Evolutionary conservation across 2,797 vertebrate species (phyloP).

Genomic region (Alectoris magna): DNA sequence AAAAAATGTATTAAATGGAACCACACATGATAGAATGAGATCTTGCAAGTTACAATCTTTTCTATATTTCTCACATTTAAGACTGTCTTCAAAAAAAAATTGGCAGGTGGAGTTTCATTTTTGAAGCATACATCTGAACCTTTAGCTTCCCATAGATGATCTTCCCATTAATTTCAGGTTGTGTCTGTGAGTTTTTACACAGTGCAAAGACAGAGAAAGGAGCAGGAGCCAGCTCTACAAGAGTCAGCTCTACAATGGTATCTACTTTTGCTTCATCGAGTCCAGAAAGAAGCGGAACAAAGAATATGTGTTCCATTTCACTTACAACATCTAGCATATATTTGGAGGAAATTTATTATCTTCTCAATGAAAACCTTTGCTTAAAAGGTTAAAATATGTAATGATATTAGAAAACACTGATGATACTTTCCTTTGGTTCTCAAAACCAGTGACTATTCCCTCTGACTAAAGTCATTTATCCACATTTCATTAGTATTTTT

Average conservation of each 20-base stretch:
- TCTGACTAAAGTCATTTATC: neutral
- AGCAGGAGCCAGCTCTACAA: neutral
- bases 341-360: neutral
- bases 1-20: neutral
- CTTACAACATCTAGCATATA: neutral
- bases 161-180: neutral
- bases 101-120: neutral
- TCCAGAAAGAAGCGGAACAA: neutral
- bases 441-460: neutral
- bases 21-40: neutral
- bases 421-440: neutral
- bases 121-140: neutral
- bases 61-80: neutral
- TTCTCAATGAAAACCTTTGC: neutral
- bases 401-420: neutral
- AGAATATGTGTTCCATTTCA: neutral
- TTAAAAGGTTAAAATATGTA: neutral
- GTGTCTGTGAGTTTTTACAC: neutral
- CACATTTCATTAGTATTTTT: neutral
- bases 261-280: neutral
- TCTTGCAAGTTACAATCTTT: neutral
- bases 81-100: neutral
- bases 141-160: neutral
- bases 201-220: neutral
- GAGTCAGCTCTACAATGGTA: neutral